A percentile compares a stretch with the other conserved stretches of the same genome.
Evolutionary conservation across 1,140 invertebrate species (phyloP).

Genomic region (Pachyrhynchus sulphureomaculatus): DNA sequence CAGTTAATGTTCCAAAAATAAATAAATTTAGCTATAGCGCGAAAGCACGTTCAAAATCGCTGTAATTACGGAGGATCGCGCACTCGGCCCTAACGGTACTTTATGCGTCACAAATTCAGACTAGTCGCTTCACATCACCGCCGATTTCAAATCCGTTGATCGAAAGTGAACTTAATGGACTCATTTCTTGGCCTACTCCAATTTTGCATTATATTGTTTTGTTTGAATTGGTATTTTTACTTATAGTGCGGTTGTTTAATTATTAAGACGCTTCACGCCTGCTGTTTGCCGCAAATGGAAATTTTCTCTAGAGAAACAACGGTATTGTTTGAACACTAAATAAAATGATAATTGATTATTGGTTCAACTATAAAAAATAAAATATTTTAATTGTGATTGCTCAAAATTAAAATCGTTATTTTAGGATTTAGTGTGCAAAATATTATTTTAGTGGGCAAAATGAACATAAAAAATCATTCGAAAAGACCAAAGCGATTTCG

Average conservation of each 20-base stretch:
- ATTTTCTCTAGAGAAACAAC: constrained; percentile 17
- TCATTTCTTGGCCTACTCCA: constrained; percentile 36
- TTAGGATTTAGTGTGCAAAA: too few species aligned
- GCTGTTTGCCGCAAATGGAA: not conserved
- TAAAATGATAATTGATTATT: too few species aligned
- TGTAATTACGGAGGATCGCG: too few species aligned
- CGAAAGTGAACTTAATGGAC: constrained; percentile 36
- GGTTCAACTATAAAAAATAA: too few species aligned
- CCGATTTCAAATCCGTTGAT: constrained; percentile 34
- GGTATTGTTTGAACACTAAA: not conserved
- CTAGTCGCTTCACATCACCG: constrained; percentile 5
- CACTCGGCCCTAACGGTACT: constrained; percentile 35
- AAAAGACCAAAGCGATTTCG: too few species aligned
- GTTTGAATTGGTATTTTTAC: constrained; percentile 15
- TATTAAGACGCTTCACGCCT: constrained; percentile 16
- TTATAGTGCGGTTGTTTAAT: constrained; percentile 3
- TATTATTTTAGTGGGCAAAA: too few species aligned
- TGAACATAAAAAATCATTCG: too few species aligned
- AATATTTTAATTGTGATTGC: too few species aligned
- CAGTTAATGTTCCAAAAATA: too few species aligned
- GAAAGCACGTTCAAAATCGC: too few species aligned
- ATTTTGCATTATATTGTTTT: constrained; percentile 33
- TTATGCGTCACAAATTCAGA: constrained; percentile 32
- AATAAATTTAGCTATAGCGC: too few species aligned
- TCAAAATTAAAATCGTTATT: too few species aligned